Conservation (phyloP, 1,140 invertebrate species). For the Drosophila willistoni region DNA sequence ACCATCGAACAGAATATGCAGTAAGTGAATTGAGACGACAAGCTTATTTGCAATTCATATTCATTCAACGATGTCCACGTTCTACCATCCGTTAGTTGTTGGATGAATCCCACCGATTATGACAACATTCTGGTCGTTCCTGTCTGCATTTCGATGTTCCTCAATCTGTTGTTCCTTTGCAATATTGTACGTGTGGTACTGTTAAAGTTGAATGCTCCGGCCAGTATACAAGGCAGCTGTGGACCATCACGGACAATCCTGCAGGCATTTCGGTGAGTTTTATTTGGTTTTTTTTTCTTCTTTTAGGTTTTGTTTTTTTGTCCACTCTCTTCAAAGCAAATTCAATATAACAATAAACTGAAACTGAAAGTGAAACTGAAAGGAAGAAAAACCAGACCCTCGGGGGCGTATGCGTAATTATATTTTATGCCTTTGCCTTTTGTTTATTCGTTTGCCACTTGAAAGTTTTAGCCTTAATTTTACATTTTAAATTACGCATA, state of each 20-base stretch:
- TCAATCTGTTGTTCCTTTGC: slow-evolving; percentile 95
- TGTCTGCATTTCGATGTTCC: slow-evolving; percentile 90
- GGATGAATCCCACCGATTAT: slow-evolving; percentile 90
- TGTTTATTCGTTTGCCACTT: slow-evolving; percentile 52
- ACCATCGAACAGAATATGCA: slow-evolving; percentile 84
- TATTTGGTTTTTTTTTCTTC: not conserved
- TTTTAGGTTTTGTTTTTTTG: too few species aligned
- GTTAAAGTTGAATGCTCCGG: slow-evolving; percentile 91
- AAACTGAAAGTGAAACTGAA: slow-evolving; percentile 10
- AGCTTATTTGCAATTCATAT: slow-evolving; percentile 54
- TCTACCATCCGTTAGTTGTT: slow-evolving; percentile 87
- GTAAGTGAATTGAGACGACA: slow-evolving; percentile 84
- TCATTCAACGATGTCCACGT: not conserved
- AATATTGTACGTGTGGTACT: slow-evolving; percentile 97
- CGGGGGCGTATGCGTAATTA: slow-evolving; percentile 73
- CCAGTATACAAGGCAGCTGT: slow-evolving; percentile 84
- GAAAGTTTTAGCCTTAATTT: slow-evolving; percentile 66
- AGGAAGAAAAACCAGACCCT: slow-evolving; percentile 36
- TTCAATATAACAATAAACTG: slow-evolving; percentile 47
- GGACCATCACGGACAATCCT: slow-evolving; percentile 88
- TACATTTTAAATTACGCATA: slow-evolving; percentile 81
- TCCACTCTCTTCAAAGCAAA: slow-evolving; percentile 16
- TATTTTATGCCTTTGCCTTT: slow-evolving; percentile 36
- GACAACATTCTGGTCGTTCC: slow-evolving; percentile 89
- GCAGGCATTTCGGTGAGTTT: slow-evolving; percentile 89